Evolutionary conservation across 2,888 invertebrate species (phyloP).

Genomic region (Coronaproctus castanopsis): DNA sequence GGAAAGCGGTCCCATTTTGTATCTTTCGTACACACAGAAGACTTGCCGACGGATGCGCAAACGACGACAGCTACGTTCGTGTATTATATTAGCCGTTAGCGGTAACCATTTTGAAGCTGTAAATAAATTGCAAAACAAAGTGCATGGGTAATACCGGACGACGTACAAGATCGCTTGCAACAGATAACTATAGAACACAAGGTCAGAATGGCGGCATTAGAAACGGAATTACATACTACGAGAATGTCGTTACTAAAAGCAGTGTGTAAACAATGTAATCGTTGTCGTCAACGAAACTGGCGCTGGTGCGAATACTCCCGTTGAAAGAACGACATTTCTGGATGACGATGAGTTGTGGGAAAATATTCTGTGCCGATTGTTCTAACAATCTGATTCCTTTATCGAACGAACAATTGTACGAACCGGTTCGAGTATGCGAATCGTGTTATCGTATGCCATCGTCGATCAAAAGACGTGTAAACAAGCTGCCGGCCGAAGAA

Average conservation of each 20-base stretch:
- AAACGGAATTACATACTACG: slow-evolving; percentile 55
- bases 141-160: slow-evolving; percentile 46
- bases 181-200: slow-evolving; percentile 63
- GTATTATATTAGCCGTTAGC: too few species aligned
- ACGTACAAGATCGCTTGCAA: slow-evolving; percentile 53
- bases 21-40: too few species aligned
- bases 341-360: slow-evolving; percentile 47
- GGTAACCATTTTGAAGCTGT: too few species aligned
- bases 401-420: slow-evolving; percentile 65
- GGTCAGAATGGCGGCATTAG: slow-evolving; percentile 32
- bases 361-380: slow-evolving; percentile 83
- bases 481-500: slow-evolving; percentile 15
- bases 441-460: slow-evolving; percentile 35
- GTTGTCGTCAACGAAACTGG: neutral
- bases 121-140: too few species aligned
- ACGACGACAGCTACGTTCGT: too few species aligned
- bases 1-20: too few species aligned
- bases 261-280: slow-evolving; percentile 40
- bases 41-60: too few species aligned
- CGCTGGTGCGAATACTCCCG: slow-evolving; percentile 1
- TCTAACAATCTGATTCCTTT: slow-evolving; percentile 65
- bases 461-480: slow-evolving; percentile 11
- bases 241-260: slow-evolving; percentile 49
- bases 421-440: slow-evolving; percentile 69
- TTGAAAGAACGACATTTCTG: neutral